Evolutionary conservation across 37 sponge, comb jelly and placozoan genomes (phyloP).

Genomic region (Halichondria panicea): DNA sequence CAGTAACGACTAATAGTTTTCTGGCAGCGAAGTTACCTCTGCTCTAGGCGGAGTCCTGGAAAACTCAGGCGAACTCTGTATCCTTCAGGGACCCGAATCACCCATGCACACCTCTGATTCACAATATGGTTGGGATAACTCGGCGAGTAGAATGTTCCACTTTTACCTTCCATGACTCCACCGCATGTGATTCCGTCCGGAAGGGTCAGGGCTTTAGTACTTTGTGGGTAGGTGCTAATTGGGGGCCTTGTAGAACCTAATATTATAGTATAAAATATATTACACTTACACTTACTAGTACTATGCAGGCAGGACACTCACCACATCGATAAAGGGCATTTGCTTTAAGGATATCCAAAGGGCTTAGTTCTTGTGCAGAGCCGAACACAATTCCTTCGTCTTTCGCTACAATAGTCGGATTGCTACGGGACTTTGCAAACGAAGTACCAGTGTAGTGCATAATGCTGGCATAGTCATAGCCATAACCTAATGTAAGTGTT

Average conservation of each 20-base stretch:
- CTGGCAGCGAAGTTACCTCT: too few species aligned
- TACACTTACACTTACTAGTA: neutral
- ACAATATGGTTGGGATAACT: constrained; percentile 15
- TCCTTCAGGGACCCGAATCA: constrained; percentile 37
- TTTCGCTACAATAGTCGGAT: constrained; percentile 20
- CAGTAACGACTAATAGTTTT: too few species aligned
- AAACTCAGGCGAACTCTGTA: constrained; percentile 10
- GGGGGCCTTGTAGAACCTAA: constrained; percentile 8
- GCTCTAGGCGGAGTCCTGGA: neutral
- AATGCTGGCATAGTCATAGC: constrained; percentile 81
- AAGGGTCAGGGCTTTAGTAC: neutral
- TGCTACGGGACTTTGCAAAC: constrained; percentile 2
- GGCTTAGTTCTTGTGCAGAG: constrained; percentile 48
- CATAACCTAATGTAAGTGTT: constrained; percentile 46
- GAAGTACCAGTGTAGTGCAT: constrained; percentile 70
- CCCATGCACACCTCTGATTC: constrained; percentile 43
- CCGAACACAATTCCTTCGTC: constrained; percentile 54
- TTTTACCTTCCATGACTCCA: neutral
- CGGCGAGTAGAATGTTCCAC: constrained; percentile 25
- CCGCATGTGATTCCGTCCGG: constrained; percentile 39
- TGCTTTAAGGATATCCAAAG: constrained; percentile 62
- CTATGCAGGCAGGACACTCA: constrained; percentile 13
- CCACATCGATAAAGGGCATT: constrained; percentile 71
- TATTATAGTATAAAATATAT: neutral
- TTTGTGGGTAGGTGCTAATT: neutral